Evolutionary conservation across 2,113 vertebrate species (phyloP), one percentile per base, ranked within the genome.

Genomic region (Elephantulus edwardii): DNA sequence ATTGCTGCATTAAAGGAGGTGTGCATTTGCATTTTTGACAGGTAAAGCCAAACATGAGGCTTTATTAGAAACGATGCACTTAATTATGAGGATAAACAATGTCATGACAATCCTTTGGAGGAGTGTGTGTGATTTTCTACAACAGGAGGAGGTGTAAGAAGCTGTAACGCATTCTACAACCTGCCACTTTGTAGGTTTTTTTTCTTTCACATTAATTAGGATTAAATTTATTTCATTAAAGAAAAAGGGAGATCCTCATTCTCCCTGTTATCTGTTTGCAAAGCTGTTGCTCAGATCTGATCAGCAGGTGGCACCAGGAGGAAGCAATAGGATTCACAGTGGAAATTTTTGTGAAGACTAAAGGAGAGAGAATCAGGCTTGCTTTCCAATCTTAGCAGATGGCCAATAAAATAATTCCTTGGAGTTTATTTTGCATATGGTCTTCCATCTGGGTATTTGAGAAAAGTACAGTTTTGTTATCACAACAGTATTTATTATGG

Each of bases 381-480:
- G 88, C 95, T 92, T 97, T 97, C 97, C 95, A 97, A 91, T 94
- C 94, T 93, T 88, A 97, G 97, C 98, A 98, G 98, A 97, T 98
- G 97, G 97, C 96, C 96, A 86, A 91, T 96, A 96, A 95, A 97
- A 97, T 95, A 96, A 92, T 91, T 96, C 96, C 92, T 94, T 92
- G 86, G 96, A 97, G 95, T 97, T 97, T 96, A 94, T 96, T 97
- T 96, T 97, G 95, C 98, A 98, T 97, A 97, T 98, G 97, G 95
- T 97, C 94, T 95, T 95, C 97, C 97, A 97, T 98, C 97, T 98
- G 97, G 97, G 96, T 96, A 96, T 98, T 97, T 97, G 97, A 97
- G 97, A 97, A 97, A 97, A 97, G 97, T 96, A 96, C 91, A 96
- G 92, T 97, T 96, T 94, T 97, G 97, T 97, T 98, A 97, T 97